Evolutionary conservation across 2,113 vertebrate species (phyloP).

Genomic region (Protomyctophum bolini): DNA sequence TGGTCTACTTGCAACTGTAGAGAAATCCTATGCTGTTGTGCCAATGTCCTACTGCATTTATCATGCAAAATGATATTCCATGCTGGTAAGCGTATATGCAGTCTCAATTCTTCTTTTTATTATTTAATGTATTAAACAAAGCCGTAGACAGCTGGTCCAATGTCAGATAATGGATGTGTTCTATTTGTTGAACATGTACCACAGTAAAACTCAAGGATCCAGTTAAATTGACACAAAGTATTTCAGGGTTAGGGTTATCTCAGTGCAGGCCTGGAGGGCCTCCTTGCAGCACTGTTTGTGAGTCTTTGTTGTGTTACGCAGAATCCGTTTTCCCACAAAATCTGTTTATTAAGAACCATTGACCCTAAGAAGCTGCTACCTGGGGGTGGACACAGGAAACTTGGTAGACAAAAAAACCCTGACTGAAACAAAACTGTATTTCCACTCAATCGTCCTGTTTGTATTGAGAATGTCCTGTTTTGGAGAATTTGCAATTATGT

Average conservation of each 20-base stretch:
- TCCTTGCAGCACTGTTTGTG: not conserved
- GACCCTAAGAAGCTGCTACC: conserved; percentile 2
- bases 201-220: not conserved
- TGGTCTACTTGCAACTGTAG: conserved; percentile 11
- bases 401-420: conserved; percentile 7
- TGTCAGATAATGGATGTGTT: not conserved
- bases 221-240: too few species aligned
- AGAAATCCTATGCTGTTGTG: conserved; percentile 17
- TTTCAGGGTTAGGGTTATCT: too few species aligned
- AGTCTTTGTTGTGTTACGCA: conserved; percentile 5
- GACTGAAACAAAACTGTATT: not conserved
- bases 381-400: conserved; percentile 11
- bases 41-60: not conserved
- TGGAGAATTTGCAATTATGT: not conserved
- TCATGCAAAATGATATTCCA: too few species aligned
- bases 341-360: not conserved
- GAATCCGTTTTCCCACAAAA: not conserved
- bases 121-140: not conserved
- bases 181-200: not conserved
- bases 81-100: too few species aligned
- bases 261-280: not conserved
- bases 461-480: conserved; percentile 22
- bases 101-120: too few species aligned
- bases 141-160: not conserved
- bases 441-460: conserved; percentile 21